phyloP scores from a whole-genome alignment of 2,797 vertebrate genomes.

The Ficedula albicollis region DNA sequence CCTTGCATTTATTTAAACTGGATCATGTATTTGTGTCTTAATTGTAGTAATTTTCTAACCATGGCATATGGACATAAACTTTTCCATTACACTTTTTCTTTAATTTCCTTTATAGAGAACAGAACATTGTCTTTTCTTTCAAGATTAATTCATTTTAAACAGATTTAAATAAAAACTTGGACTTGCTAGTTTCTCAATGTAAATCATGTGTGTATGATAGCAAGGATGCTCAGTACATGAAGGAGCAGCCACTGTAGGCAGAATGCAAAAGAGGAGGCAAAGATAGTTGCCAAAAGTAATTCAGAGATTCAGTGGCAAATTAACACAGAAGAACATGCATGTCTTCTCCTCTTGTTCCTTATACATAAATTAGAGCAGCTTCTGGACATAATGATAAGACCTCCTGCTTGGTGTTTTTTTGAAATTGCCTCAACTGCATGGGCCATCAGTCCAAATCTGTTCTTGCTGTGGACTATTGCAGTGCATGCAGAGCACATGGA shows the following conservation, averaged over 20 bases:
- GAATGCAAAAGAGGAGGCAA: neutral
- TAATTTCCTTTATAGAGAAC: neutral
- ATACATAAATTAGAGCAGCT: neutral
- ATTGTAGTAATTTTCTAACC: neutral
- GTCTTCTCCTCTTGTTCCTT: neutral
- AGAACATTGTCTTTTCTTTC: neutral
- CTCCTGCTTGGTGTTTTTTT: neutral
- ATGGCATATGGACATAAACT: neutral
- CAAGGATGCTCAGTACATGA: neutral
- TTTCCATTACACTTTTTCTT: neutral
- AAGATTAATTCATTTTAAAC: neutral
- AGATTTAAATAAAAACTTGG: neutral
- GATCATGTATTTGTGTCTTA: neutral
- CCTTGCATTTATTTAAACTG: neutral
- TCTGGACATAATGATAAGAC: neutral
- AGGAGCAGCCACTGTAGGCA: neutral
- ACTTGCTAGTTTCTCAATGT: neutral
- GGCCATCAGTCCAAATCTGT: neutral
- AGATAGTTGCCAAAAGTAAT: neutral
- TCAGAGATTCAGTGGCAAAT: neutral
- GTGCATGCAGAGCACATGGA: neutral
- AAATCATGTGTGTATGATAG: neutral
- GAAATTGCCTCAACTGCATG: neutral
- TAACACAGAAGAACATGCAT: neutral
- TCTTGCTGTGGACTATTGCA: neutral